A percentile compares a stretch with the other conserved stretches of the same genome.
Conservation (phyloP, 2,888 invertebrate genomes). For the Melieria omissa region DNA sequence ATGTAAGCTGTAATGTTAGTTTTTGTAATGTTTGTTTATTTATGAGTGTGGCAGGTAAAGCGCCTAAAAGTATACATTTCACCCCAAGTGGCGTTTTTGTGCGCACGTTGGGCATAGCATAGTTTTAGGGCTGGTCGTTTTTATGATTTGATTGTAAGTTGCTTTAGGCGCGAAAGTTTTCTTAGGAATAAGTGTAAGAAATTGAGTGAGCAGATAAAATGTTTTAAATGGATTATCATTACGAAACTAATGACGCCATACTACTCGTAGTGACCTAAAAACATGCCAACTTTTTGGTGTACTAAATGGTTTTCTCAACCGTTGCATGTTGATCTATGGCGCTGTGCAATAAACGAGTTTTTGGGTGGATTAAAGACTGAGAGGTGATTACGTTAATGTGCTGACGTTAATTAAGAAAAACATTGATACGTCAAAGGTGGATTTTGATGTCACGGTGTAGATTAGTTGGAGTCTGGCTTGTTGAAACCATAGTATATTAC, state of each 20-base stretch:
- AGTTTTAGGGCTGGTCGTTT: not conserved
- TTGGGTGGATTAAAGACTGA: no score
- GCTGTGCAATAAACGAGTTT: no score
- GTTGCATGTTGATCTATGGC: no score
- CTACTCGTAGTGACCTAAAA: constrained; percentile 12
- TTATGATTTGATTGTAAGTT: not conserved
- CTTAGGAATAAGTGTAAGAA: not conserved
- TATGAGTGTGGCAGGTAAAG: constrained; percentile 14
- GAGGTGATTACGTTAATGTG: no score
- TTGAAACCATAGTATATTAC: no score
- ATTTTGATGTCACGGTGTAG: no score
- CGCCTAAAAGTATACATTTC: constrained; percentile 37
- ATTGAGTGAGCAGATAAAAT: not conserved
- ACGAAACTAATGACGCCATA: constrained; percentile 16
- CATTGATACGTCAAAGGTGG: no score
- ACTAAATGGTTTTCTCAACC: not conserved
- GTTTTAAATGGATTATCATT: not conserved
- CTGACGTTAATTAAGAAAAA: no score
- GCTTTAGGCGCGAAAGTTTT: no score
- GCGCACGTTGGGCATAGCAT: constrained; percentile 19
- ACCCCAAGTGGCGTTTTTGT: not conserved
- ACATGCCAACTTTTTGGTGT: constrained; percentile 5
- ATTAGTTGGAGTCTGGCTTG: no score
- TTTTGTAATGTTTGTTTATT: not conserved
- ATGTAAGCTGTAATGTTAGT: not conserved